phyloP scores from a whole-genome alignment of 2,113 vertebrate species.

The Lagopus leucura region DNA sequence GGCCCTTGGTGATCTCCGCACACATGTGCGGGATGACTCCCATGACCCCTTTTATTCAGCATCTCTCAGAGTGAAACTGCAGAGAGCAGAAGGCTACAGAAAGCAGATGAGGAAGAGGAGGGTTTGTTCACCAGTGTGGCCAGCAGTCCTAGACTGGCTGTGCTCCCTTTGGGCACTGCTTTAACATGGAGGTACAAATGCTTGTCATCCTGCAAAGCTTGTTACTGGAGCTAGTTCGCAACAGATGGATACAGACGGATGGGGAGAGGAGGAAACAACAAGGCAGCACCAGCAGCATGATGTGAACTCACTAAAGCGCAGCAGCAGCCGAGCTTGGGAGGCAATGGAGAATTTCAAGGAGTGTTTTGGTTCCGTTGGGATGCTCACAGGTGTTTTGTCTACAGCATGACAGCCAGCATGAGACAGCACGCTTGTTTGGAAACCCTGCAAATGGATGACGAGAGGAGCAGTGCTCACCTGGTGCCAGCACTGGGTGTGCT shows the following conservation, averaged over 20 bases:
- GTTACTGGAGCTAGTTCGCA: not conserved
- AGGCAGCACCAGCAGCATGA: not conserved
- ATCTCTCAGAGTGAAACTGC: not conserved
- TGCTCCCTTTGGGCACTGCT: not conserved
- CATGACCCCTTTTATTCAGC: not conserved
- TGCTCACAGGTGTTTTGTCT: conserved; percentile 25
- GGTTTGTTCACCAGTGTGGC: not conserved
- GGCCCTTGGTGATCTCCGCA: not conserved
- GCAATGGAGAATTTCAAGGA: not conserved
- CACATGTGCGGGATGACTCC: not conserved
- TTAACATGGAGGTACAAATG: not conserved
- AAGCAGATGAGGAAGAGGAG: not conserved
- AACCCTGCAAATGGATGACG: not conserved
- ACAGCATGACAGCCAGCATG: conserved; percentile 29
- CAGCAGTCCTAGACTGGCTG: fast-evolving
- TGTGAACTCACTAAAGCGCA: conserved; percentile 38
- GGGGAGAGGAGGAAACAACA: conserved; percentile 42
- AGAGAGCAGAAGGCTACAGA: too few species aligned
- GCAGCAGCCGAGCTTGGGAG: conserved; percentile 3
- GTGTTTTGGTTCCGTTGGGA: not conserved
- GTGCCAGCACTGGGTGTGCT: not conserved
- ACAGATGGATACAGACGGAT: conserved; percentile 53
- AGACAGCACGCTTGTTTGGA: not conserved
- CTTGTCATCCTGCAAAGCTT: not conserved
- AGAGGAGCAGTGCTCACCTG: not conserved